A percentile compares a stretch with the other conserved stretches of the same genome.
Evolutionary conservation across 2,888 invertebrate species (phyloP).

Genomic region (Drosophila melanosoma): DNA sequence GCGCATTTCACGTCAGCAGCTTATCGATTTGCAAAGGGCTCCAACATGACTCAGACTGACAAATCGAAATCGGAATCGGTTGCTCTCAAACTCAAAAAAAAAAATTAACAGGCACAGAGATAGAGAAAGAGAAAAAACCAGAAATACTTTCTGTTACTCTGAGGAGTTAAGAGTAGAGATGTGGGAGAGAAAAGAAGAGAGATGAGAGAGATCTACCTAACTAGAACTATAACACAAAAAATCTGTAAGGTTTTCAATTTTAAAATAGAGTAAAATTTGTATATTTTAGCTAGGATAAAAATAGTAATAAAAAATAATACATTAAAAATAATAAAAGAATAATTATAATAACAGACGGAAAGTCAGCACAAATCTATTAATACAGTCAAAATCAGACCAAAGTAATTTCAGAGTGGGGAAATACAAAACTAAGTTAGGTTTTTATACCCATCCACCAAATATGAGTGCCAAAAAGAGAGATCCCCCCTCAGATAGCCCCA

Average conservation of each 20-base stretch:
- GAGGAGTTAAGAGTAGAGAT: not conserved
- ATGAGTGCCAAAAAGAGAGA: conserved; percentile 8
- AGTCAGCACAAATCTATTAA: not conserved
- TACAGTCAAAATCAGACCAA: not conserved
- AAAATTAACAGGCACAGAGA: not conserved
- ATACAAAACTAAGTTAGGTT: not conserved
- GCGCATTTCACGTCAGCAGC: conserved; percentile 61
- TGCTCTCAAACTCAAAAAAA: conserved; percentile 24
- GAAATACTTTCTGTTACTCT: not conserved
- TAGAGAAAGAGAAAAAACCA: not conserved
- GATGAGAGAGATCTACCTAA: not conserved
- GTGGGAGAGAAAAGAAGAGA: not conserved
- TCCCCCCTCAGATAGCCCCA: not conserved
- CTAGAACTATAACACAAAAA: not conserved
- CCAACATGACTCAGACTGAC: conserved; percentile 67
- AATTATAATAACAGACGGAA: not conserved
- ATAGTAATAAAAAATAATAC: not conserved
- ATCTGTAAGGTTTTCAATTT: not conserved
- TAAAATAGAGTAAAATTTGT: not conserved
- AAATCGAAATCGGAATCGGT: conserved; percentile 55
- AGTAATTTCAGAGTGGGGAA: not conserved
- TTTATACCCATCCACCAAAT: not conserved
- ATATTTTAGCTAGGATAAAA: not conserved
- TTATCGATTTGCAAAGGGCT: conserved; percentile 70
- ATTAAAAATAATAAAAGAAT: not conserved